Evolutionary conservation across 2,888 invertebrate genomes (phyloP), one percentile per base, ranked within the genome.

Genomic region (Tortricodes alternella): DNA sequence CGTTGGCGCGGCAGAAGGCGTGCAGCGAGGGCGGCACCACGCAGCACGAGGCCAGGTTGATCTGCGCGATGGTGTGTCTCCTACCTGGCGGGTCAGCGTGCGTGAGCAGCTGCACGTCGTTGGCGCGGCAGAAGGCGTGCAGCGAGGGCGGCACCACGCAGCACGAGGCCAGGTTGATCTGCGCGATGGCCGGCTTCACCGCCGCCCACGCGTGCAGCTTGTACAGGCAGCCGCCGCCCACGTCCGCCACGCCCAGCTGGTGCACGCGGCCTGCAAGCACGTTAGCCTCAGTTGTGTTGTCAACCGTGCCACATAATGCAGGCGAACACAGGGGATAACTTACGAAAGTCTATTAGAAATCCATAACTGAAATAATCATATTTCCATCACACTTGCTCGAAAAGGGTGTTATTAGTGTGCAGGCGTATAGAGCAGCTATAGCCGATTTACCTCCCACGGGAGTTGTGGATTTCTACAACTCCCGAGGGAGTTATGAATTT

Each of bases 91-190:
- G 97, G 84, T 99, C 99, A 71, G 96, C 97, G 80, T 99, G 99
- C 0, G 99, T 99, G 18, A 99, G 91, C 32, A 99, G 89, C 77
- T 98, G 98, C 60, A 99, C 95, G 72, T 97, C 96, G 71, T 98
- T 94, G 63, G 96, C 94, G 68, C 96, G 95, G 61, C 99, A 97
- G 88, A 97, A 99, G 62, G 94, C 93, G 80, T 97, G 95, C 63
- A 99, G 91, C 1, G 96, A 94, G 1, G 97, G 96, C 16, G 99
- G 98, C 51, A 99, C 98, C 2, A 98, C 96, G 88, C 98, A 98
- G 78, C 98, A 98, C 9, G 96, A 95, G 0, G 96, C 94, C 52
- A 98, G 91, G 89, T 97, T 98, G 58, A 99, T 97, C 90, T 99
- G 98, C 52, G 98, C 95, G 55, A 97, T 97, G 61, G 93, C 92